A percentile compares a stretch with the other conserved stretches of the same genome.
Evolutionary conservation across 2,797 vertebrate species (phyloP).

Genomic region (Selene dorsalis): DNA sequence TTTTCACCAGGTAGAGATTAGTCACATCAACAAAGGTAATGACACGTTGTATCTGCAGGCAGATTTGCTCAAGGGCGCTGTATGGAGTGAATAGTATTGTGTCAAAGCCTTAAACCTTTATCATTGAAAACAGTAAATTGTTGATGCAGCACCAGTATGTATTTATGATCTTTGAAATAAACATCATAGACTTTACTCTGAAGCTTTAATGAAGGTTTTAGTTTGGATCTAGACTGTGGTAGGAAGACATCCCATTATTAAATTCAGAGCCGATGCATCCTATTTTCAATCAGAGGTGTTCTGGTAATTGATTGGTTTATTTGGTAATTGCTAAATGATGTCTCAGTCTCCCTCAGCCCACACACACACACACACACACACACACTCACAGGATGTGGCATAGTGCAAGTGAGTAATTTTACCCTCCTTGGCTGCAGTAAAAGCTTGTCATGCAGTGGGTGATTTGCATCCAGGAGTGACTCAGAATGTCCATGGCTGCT

Average conservation of each 20-base stretch:
- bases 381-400: conserved; percentile 15
- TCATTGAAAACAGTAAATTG: not conserved
- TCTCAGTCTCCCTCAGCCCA: conserved; percentile 8
- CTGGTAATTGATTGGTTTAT: conserved; percentile 41
- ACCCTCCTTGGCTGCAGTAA: conserved; percentile 46
- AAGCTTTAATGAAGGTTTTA: conserved; percentile 41
- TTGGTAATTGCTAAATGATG: conserved; percentile 27
- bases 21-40: conserved; percentile 15
- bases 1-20: conserved; percentile 15
- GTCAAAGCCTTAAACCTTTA: conserved; percentile 7
- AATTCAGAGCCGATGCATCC: conserved; percentile 24
- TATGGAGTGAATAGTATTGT: not conserved
- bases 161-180: conserved; percentile 48
- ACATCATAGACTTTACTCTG: conserved; percentile 29
- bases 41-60: not conserved
- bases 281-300: conserved; percentile 25
- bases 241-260: not conserved
- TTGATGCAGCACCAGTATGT: conserved; percentile 7
- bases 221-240: no score
- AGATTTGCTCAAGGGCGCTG: conserved; percentile 11
- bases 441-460: conserved; percentile 56
- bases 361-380: not conserved
- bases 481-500: conserved; percentile 52
- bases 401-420: conserved; percentile 38
- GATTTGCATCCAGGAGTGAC: conserved; percentile 68